Conservation (phyloP, 2,797 vertebrate species). For the Percopsis omiscomaycus region DNA sequence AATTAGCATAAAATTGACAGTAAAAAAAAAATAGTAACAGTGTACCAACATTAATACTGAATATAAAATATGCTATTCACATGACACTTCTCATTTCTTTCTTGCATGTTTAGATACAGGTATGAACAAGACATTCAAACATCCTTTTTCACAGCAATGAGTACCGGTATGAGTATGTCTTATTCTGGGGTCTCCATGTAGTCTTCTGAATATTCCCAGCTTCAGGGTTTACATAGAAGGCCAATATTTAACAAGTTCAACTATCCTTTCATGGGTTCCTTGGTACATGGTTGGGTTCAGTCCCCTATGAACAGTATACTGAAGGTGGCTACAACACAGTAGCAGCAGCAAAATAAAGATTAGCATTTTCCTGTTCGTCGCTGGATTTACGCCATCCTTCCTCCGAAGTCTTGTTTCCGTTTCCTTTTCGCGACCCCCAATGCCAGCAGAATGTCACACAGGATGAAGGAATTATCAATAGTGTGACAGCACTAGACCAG, state of each 20-base stretch:
- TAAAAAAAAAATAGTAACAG: conserved; percentile 90
- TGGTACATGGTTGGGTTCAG: conserved; percentile 49
- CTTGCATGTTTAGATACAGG: conserved; percentile 85
- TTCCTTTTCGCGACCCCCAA: conserved; percentile 71
- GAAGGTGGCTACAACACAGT: conserved; percentile 79
- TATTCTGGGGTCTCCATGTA: conserved; percentile 60
- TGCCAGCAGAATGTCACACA: conserved; percentile 58
- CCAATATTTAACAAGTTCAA: conserved; percentile 15
- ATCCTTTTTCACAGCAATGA: conserved; percentile 85
- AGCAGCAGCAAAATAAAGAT: conserved; percentile 82
- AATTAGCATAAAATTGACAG: conserved; percentile 99
- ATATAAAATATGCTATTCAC: conserved; percentile 98
- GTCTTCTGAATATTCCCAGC: conserved; percentile 64
- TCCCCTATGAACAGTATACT: conserved; percentile 14
- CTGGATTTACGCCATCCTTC: conserved; percentile 40
- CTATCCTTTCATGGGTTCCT: conserved; percentile 35
- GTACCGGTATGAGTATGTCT: conserved; percentile 71
- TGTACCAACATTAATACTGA: conserved; percentile 98
- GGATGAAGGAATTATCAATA: conserved; percentile 53
- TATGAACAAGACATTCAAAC: conserved; percentile 92
- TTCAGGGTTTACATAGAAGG: conserved; percentile 55
- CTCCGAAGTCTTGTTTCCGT: conserved; percentile 45
- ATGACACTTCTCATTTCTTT: conserved; percentile 74
- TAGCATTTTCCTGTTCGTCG: conserved; percentile 54
- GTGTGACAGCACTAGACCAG: conserved; percentile 44